Conservation (phyloP, 1,140 invertebrate species). For the Streblospio benedicti region DNA sequence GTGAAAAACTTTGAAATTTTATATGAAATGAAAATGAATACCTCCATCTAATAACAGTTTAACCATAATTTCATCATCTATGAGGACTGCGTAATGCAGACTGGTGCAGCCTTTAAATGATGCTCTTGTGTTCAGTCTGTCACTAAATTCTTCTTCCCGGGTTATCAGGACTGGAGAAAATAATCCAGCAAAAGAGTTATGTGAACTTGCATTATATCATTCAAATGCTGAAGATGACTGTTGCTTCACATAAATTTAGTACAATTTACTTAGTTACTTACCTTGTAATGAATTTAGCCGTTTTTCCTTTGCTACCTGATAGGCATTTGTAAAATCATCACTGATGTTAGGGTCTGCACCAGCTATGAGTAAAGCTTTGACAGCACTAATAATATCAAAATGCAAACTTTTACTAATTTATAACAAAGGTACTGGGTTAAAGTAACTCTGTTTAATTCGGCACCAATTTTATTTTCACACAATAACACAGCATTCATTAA, state of each 20-base stretch:
- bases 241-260: not conserved
- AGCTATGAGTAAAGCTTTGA: slow-evolving; percentile 60
- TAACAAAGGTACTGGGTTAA: not conserved
- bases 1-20: too few species aligned
- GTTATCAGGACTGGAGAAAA: slow-evolving; percentile 54
- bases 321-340: slow-evolving; percentile 70
- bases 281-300: slow-evolving; percentile 54
- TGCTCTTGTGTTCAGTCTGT: slow-evolving; percentile 62
- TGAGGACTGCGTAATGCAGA: slow-evolving; percentile 78
- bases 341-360: slow-evolving; percentile 71
- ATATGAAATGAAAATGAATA: too few species aligned
- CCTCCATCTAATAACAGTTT: slow-evolving; percentile 44
- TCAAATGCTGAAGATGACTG: too few species aligned
- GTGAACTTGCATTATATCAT: too few species aligned
- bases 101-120: slow-evolving; percentile 75
- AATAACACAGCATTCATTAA: not conserved
- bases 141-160: slow-evolving; percentile 72
- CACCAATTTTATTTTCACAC: not conserved
- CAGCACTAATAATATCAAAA: slow-evolving; percentile 42
- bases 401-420: not conserved
- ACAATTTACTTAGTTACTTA: slow-evolving; percentile 40
- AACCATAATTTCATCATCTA: slow-evolving; percentile 57
- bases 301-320: slow-evolving; percentile 46
- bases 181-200: not conserved
- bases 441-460: not conserved